A percentile compares a stretch with the other conserved stretches of the same genome.
These are phyloP conservation scores for Xenopus petersii DNA, from an alignment of 2,797 vertebrate species.

Conservation along the genomic window DNA sequence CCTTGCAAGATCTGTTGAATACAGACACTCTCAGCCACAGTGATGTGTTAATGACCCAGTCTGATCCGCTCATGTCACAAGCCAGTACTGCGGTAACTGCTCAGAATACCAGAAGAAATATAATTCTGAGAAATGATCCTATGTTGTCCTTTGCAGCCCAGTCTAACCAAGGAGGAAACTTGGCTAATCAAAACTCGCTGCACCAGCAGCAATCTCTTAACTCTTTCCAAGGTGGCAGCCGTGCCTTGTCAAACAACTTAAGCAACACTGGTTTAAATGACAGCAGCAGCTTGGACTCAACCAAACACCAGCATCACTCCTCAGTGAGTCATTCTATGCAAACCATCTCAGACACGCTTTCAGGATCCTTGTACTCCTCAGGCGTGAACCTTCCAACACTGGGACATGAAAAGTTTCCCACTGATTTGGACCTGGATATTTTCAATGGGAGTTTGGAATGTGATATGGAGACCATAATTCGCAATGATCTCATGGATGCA, in stretches of 20 bases:
- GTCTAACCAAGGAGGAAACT: conserved; percentile 70
- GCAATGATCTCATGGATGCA: conserved; percentile 94
- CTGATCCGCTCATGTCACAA: conserved; percentile 96
- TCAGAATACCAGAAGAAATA: conserved; percentile 85
- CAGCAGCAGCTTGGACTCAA: conserved; percentile 81
- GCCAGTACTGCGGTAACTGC: conserved; percentile 88
- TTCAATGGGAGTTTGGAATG: conserved; percentile 98
- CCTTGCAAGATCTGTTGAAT: conserved; percentile 92
- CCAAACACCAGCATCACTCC: conserved; percentile 89
- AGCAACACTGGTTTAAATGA: conserved; percentile 86
- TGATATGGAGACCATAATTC: conserved; percentile 98
- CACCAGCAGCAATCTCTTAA: conserved; percentile 86
- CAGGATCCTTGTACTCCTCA: conserved; percentile 84
- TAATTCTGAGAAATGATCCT: conserved; percentile 90
- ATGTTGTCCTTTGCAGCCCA: conserved; percentile 85
- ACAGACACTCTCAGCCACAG: conserved; percentile 89
- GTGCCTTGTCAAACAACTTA: conserved; percentile 82
- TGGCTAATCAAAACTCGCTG: conserved; percentile 79
- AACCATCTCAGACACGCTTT: conserved; percentile 82
- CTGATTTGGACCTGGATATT: conserved; percentile 96
- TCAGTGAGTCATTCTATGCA: conserved; percentile 89
- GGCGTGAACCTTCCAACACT: conserved; percentile 76
- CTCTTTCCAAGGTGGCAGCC: conserved; percentile 81
- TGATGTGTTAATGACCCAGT: conserved; percentile 98
- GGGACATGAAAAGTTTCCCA: conserved; percentile 88